phyloP scores from a whole-genome alignment of 2,797 vertebrate genomes.

The Tapera naevia region DNA sequence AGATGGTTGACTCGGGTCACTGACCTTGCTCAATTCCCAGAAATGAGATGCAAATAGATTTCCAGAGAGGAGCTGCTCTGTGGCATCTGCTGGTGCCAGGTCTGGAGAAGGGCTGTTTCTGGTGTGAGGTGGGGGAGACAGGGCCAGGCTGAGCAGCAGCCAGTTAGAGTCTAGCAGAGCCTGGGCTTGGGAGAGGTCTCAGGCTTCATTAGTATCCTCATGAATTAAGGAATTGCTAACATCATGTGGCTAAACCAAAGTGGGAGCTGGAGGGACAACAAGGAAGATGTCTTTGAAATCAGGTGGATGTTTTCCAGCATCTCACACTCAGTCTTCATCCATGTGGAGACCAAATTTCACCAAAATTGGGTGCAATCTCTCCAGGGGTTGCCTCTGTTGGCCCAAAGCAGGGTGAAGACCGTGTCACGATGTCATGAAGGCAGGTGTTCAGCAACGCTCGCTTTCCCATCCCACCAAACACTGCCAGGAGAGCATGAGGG shows the following conservation, averaged over 20 bases:
- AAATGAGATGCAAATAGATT: neutral
- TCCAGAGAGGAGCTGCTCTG: neutral
- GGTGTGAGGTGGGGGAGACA: fast-evolving
- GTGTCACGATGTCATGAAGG: neutral
- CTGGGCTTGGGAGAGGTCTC: neutral
- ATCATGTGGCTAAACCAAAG: neutral
- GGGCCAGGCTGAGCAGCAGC: neutral
- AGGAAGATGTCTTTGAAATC: neutral
- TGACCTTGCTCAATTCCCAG: neutral
- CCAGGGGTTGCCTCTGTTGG: neutral
- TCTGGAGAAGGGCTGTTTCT: neutral
- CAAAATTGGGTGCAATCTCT: neutral
- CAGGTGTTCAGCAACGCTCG: neutral
- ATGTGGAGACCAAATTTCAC: neutral
- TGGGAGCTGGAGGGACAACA: neutral
- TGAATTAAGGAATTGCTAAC: neutral
- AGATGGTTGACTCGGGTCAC: neutral
- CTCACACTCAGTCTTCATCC: neutral
- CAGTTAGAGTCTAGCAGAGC: neutral
- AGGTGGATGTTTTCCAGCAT: neutral
- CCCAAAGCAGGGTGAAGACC: neutral
- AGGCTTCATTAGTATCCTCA: neutral
- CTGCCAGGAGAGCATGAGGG: neutral
- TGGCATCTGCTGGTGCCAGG: neutral
- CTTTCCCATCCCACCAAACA: neutral